phyloP scores from a whole-genome alignment of 2,113 vertebrate genomes.

The Python bivittatus region DNA sequence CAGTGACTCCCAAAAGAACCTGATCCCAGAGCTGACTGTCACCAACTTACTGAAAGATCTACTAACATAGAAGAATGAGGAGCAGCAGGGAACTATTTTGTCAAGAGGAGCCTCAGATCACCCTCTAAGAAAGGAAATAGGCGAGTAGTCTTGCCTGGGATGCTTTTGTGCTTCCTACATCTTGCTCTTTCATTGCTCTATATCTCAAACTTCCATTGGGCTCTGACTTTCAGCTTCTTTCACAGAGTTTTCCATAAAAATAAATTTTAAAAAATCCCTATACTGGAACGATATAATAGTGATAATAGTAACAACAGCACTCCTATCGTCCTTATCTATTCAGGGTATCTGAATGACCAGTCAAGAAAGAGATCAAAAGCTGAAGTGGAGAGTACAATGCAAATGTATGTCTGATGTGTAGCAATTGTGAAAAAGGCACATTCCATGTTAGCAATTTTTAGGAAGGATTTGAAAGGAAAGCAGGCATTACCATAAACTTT shows the following conservation, averaged over 20 bases:
- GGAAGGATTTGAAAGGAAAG: neutral
- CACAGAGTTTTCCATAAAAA: neutral
- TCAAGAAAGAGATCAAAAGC: neutral
- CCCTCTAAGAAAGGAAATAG: neutral
- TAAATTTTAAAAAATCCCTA: neutral
- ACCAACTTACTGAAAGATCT: conserved; percentile 1
- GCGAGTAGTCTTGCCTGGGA: neutral
- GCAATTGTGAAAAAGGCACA: neutral
- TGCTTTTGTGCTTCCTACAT: neutral
- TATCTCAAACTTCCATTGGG: neutral
- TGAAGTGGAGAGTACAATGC: neutral
- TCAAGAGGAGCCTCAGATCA: neutral
- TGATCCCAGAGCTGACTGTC: conserved; percentile 3
- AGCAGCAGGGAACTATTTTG: neutral
- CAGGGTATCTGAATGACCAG: no score
- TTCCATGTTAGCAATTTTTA: neutral
- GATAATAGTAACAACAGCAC: no score
- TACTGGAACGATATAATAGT: no score
- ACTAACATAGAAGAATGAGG: neutral
- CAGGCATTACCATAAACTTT: neutral
- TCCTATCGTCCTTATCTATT: no score
- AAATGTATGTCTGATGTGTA: neutral
- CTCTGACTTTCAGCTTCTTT: neutral
- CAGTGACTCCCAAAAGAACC: conserved; percentile 18
- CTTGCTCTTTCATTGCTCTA: neutral